These are phyloP conservation scores for Melanaphis sacchari DNA, from an alignment of 1,140 invertebrate species.

Conservation along the genomic window DNA sequence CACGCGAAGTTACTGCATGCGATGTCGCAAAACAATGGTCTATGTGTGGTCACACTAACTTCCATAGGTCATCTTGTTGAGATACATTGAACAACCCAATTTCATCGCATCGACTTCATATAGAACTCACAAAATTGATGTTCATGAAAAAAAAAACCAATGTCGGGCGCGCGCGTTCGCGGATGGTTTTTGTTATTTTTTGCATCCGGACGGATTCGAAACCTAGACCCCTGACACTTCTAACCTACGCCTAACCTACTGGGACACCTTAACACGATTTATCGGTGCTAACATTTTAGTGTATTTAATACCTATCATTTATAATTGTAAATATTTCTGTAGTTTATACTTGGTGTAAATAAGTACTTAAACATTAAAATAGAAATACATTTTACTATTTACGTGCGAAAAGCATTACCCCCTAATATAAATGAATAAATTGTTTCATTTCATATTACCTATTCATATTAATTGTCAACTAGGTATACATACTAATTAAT, in stretches of 20 bases:
- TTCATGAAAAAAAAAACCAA: neutral
- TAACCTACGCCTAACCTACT: neutral
- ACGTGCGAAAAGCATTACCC: too few relatives aligned
- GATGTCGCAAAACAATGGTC: neutral
- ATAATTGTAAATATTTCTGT: neutral
- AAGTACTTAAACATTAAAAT: neutral
- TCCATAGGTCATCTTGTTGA: too few relatives aligned
- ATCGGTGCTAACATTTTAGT: neutral
- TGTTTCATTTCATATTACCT: too few relatives aligned
- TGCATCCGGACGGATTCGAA: neutral
- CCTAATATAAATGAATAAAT: too few relatives aligned
- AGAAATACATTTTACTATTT: too few relatives aligned
- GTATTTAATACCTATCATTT: neutral
- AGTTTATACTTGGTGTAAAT: neutral
- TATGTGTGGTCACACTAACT: too few relatives aligned
- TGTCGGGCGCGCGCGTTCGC: too few relatives aligned
- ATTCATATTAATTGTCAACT: too few relatives aligned
- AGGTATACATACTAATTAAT: too few relatives aligned
- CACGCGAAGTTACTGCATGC: neutral
- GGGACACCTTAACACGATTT: neutral
- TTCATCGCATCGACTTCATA: too few relatives aligned
- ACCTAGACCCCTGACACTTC: neutral
- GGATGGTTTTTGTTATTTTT: neutral
- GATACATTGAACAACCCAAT: too few relatives aligned
- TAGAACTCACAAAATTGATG: too few relatives aligned